phyloP scores from a whole-genome alignment of 2,797 vertebrate species.

The Phalanger gymnotis region DNA sequence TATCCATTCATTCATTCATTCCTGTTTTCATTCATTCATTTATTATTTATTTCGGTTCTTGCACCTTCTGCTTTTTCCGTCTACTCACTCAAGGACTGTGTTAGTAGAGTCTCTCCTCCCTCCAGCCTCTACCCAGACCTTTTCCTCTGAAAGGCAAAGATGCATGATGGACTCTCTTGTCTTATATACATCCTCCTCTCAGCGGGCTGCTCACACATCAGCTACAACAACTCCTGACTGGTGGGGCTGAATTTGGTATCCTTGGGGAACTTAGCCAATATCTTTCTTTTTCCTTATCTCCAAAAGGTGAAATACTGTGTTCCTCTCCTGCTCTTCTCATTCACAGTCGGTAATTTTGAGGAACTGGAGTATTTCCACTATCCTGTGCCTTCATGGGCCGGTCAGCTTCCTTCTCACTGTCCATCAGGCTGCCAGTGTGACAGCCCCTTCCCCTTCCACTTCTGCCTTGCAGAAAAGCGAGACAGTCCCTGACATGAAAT shows the following conservation, averaged over 20 bases:
- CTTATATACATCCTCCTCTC: no score
- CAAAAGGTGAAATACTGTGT: not conserved
- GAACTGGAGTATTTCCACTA: no score
- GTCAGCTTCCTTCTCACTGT: not conserved
- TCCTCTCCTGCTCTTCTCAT: not conserved
- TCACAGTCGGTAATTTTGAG: not conserved
- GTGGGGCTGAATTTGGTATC: not conserved
- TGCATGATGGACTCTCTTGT: not conserved
- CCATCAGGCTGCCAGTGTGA: not conserved
- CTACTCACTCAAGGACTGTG: not conserved
- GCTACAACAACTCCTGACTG: not conserved
- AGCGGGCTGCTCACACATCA: not conserved
- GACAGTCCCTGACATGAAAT: not conserved
- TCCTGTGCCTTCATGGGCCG: no score
- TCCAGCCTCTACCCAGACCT: not conserved
- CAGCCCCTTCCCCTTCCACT: not conserved
- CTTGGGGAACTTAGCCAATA: not conserved
- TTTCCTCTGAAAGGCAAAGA: not conserved
- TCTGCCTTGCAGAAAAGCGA: no score
- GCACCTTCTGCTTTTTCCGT: not conserved
- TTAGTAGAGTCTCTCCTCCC: not conserved
- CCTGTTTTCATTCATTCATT: no score
- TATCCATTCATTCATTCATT: no score
- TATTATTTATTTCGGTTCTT: not conserved
- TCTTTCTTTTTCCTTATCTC: not conserved